These are phyloP conservation scores for Alexandromys fortis DNA, from an alignment of 2,113 vertebrate species.

Conservation along the genomic window DNA sequence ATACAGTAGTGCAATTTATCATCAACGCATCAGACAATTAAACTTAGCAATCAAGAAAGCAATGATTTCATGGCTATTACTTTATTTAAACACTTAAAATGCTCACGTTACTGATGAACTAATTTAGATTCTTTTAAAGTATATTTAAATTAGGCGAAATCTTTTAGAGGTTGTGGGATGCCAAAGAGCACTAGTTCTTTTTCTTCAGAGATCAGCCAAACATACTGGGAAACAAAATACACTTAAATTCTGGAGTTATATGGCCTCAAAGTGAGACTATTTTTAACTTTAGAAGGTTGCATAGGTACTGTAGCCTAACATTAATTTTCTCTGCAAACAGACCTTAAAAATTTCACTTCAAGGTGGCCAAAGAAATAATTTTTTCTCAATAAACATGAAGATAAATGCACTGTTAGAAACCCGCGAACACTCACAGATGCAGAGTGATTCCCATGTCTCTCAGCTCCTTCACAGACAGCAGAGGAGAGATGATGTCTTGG, in stretches of 20 bases:
- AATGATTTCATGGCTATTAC: not conserved
- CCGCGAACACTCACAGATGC: conserved; percentile 90
- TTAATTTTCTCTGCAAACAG: conserved; percentile 47
- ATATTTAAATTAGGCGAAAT: conserved; percentile 45
- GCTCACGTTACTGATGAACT: conserved; percentile 28
- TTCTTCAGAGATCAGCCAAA: not conserved
- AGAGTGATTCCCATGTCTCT: conserved; percentile 99
- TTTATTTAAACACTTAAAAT: not conserved
- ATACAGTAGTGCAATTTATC: not conserved
- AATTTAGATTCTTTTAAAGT: not conserved
- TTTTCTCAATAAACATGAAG: conserved; percentile 59
- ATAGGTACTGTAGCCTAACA: not conserved
- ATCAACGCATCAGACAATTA: conserved; percentile 26
- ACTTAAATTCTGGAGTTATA: conserved; percentile 52
- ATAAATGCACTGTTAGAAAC: conserved; percentile 46
- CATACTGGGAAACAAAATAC: conserved; percentile 18
- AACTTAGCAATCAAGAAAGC: conserved; percentile 17
- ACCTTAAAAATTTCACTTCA: conserved; percentile 12
- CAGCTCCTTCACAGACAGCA: conserved; percentile 97
- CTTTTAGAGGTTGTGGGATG: not conserved
- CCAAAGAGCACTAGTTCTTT: conserved; percentile 4
- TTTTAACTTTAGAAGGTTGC: conserved; percentile 41
- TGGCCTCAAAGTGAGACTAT: conserved; percentile 1
- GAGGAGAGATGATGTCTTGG: conserved; percentile 99
- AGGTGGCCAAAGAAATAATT: not conserved